These are phyloP conservation scores for Cyprinus carpio DNA, from an alignment of 2,113 vertebrate species.

Conservation along the genomic window DNA sequence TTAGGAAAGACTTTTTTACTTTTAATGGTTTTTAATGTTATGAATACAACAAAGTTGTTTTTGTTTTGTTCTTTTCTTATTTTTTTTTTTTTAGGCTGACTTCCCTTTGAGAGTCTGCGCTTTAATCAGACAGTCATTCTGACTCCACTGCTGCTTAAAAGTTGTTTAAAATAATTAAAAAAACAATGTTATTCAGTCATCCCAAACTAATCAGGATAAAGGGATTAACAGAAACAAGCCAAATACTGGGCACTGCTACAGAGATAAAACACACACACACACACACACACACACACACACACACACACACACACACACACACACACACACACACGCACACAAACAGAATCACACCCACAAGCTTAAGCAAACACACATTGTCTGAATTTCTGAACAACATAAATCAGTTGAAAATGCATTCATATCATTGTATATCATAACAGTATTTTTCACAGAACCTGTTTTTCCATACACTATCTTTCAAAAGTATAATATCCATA, in stretches of 20 bases:
- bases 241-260: conserved; percentile 4
- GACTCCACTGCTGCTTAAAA: neutral
- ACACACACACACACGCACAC: neutral
- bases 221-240: conserved; percentile 39
- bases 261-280: conserved; percentile 16
- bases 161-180: neutral
- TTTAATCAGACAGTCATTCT: conserved; percentile 1
- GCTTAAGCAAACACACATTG: neutral
- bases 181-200: conserved; percentile 29
- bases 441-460: neutral
- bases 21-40: neutral
- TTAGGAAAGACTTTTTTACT: too few relatives aligned
- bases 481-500: too few relatives aligned
- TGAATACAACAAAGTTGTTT: neutral
- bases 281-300: too few relatives aligned
- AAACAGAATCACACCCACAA: neutral
- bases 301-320: neutral
- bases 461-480: neutral
- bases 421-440: neutral
- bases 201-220: conserved; percentile 43
- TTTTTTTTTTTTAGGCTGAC: neutral
- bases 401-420: neutral
- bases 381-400: neutral
- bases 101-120: neutral
- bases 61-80: neutral